Percentiles rank a stretch among this genome's conserved stretches.
These are phyloP conservation scores for Oophaga sylvatica DNA, from an alignment of 2,797 vertebrate genomes.

Conservation along the genomic window DNA sequence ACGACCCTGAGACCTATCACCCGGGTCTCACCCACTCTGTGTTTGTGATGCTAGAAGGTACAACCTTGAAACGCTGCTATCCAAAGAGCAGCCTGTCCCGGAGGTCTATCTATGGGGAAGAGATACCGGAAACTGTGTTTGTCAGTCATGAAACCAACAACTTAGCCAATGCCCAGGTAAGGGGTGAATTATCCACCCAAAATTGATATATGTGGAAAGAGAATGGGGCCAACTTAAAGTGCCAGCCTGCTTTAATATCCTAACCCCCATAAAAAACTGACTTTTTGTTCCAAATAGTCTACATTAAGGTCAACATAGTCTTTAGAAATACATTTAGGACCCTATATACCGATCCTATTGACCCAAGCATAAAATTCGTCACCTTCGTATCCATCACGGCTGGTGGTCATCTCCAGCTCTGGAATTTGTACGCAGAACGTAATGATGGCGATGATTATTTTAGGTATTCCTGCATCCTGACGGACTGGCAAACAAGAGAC, in stretches of 20 bases:
- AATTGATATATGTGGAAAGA: not conserved
- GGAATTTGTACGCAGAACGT: not conserved
- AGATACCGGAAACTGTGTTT: constrained; percentile 72
- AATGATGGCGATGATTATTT: constrained; percentile 23
- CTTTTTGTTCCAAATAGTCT: not conserved
- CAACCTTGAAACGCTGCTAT: constrained; percentile 79
- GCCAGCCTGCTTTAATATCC: not conserved
- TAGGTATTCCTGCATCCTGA: constrained; percentile 85
- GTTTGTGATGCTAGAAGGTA: constrained; percentile 80
- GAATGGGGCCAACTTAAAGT: not conserved
- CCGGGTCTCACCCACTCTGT: constrained; percentile 82
- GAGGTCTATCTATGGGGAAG: constrained; percentile 80
- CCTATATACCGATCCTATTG: not conserved
- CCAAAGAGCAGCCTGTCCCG: constrained; percentile 80
- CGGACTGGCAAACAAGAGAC: constrained; percentile 83
- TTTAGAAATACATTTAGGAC: not conserved
- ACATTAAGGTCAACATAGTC: not conserved
- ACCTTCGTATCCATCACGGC: no score
- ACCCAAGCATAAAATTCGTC: not conserved
- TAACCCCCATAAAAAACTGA: no score
- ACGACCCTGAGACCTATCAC: constrained; percentile 83
- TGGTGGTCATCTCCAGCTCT: not conserved
- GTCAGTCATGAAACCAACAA: constrained; percentile 76
- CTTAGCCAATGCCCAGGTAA: constrained; percentile 81
- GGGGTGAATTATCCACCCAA: not conserved